Evolutionary conservation across 2,888 invertebrate genomes (phyloP), one percentile per base, ranked within the genome.

Genomic region (Anticlea derivata): DNA sequence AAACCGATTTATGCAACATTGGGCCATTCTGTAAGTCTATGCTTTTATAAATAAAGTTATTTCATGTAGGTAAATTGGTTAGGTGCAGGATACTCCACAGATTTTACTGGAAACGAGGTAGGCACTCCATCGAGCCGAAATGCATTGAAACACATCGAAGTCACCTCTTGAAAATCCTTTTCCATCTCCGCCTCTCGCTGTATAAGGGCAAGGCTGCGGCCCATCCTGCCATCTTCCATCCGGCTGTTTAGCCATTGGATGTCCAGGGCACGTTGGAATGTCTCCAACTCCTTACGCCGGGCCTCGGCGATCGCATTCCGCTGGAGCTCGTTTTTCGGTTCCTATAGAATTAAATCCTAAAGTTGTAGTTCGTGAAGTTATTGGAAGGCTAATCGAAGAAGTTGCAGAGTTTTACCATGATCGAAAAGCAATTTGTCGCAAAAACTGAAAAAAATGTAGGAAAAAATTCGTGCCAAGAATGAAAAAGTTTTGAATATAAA

Each of bases 181-280:
- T 90, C 89, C 86, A 86, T 84, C 23, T 78, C 84, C 2, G 85
- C 86, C 55, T 90, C 89, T 6, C 73, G 71, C 27, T 78, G 60
- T 50, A 90, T 86, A 1, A 81, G 75, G 0, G 89, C 86, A 0
- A 88, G 69, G 33, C 80, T 79, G 1, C 86, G 78, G 5, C 84
- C 81, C 82, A 86, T 89, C n/a, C 82, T 68, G 27, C 86, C 83
- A 27, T 85, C 84, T 22, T 83, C 84, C 86, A 87, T 87, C 0
- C 89, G 82, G 44, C 72, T 84, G 68, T 89, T 80, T 23, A 90
- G 61, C 88, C 87, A 87, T 67, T 87, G 80, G 13, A 83, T 72
- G 49, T 88, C 87, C 53, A 82, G 49, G 0, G 83, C 83, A 11
- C 83, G 70, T 60, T 87, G 88, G 55, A 59, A 85, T 0, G 57